Base-by-base conservation (phyloP, 2,888 invertebrate genomes). In the Galeruca laticollis region DNA sequence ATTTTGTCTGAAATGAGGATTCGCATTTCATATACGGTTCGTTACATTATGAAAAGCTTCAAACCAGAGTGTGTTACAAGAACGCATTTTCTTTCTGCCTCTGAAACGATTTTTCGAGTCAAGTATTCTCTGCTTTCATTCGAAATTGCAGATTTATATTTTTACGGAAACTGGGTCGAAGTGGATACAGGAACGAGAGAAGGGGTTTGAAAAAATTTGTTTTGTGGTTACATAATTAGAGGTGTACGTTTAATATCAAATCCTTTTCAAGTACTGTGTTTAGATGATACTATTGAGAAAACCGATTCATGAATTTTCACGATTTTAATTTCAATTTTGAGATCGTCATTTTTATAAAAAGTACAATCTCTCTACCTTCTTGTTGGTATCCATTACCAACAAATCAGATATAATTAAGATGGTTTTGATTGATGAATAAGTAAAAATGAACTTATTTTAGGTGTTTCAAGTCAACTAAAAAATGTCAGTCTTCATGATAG, bases 61-160 rank as follows among this genome's bases (percentile, higher is more conserved):
- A 47, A 47, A 47, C 47, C 9, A 9, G 18, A 47, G 18, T 47
- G 47, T 47, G 15, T 15, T 47, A 47, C 18, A 47, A 47, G 18
- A 47, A 47, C 47, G 47, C 47, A 47, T 47, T 47, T 47, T 47
- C 18, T 18, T 43, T 18, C 47, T 47, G 9, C 18, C 47, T 47
- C 47, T 8, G 10, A 18, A 47, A 47, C 47, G 47, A 47, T 47
- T 47, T 47, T 47, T 15, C 47, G 2, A 47, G 47, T 18, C 47
- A 18, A 47, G 47, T 47, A 18, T 47, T 18, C 18, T 18, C 47
- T 18, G 15, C 47, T 47, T 47, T 47, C 18, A 9, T 47, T 47
- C 18, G 47, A 47, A 47, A 47, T 47, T 47, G 47, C 47, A 47
- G 47, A 47, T 47, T 47, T 47, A 47, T 47, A 47, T 47, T 47